phyloP scores from a whole-genome alignment of 2,888 invertebrate genomes.

The Pasiphila rectangulata region DNA sequence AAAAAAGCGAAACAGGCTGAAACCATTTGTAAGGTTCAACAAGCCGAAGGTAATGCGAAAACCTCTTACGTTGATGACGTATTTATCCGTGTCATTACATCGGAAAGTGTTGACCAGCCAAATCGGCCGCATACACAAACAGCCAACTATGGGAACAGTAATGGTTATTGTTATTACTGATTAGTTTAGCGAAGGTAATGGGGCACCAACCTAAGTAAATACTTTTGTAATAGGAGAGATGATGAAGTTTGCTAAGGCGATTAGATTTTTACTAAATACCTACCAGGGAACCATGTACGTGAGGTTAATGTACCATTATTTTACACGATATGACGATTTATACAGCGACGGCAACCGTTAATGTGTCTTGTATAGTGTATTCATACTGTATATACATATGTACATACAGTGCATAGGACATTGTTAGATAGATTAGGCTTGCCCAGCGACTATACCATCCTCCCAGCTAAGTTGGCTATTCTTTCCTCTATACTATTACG shows the following conservation, averaged over 20 bases:
- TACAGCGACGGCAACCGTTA: too few relatives aligned
- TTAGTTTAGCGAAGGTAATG: slow-evolving; percentile 8
- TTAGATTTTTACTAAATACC: too few relatives aligned
- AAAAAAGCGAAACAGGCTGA: slow-evolving; percentile 2
- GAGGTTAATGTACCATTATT: background rate
- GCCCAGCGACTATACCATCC: too few relatives aligned
- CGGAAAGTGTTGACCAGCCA: slow-evolving; percentile 37
- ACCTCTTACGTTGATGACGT: slow-evolving; percentile 21
- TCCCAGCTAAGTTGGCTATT: too few relatives aligned
- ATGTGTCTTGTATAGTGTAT: too few relatives aligned
- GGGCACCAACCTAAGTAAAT: background rate
- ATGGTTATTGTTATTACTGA: slow-evolving; percentile 32
- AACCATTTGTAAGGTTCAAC: slow-evolving; percentile 2
- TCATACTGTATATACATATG: too few relatives aligned
- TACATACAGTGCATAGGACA: too few relatives aligned
- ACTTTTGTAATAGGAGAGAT: background rate
- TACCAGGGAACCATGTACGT: too few relatives aligned
- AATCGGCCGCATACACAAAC: slow-evolving; percentile 42
- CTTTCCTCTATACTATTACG: too few relatives aligned
- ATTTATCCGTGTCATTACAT: slow-evolving; percentile 35
- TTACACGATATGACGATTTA: too few relatives aligned
- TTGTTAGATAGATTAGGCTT: too few relatives aligned
- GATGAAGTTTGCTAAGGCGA: background rate
- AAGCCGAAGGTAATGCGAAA: slow-evolving; percentile 9
- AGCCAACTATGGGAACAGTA: slow-evolving; percentile 18